Evolutionary conservation across 1,140 invertebrate genomes (phyloP), one percentile per base, ranked within the genome.

Genomic region (Brachionus koreanus): DNA sequence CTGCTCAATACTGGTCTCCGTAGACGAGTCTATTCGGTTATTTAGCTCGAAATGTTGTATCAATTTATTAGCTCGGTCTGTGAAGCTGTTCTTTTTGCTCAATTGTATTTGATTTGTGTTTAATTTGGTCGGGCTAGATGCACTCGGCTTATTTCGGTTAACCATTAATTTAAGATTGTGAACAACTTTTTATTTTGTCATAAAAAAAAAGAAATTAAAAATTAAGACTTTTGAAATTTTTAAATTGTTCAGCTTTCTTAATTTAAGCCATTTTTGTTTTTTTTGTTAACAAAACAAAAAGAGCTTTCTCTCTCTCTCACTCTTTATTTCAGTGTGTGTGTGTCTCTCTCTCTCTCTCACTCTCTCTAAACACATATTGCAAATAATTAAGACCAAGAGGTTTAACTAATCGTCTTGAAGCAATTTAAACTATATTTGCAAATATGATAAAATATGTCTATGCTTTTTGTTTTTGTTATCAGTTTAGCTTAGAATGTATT

Each of bases 81-180:
- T 74, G 39, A 74, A 74, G 25, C 69, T 74, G 33, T 74, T 74
- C 39, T 74, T 74, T 74, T 74, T 74, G 25, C 5, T 46, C 37
- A 74, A 25, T 74, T 74, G 39, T 3, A 16, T 16, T 69, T 69
- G 65, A 33, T 16, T 37, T 3, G 33, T 5, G 5, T 69, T 16
- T 19, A 10, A 12, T 39, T 69, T 69, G 35, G 13, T 39, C 9
- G 29, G 16, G 12, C n/a, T 69, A 9, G 65, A 69, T 37, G 65
- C 37, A 33, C 35, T 69, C 19, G 65, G 37, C 37, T 69, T 69
- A 69, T 69, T 69, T 69, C 37, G 35, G 65, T 39, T 69, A 69
- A 69, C 65, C 65, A 69, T 69, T 69, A 69, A 69, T 69, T 69
- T 69, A 33, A 69, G 16, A 69, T 69, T 69, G 33, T 42, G 65